Conservation (phyloP, 2,797 vertebrate species). For the Pogonophryne albipinna region DNA sequence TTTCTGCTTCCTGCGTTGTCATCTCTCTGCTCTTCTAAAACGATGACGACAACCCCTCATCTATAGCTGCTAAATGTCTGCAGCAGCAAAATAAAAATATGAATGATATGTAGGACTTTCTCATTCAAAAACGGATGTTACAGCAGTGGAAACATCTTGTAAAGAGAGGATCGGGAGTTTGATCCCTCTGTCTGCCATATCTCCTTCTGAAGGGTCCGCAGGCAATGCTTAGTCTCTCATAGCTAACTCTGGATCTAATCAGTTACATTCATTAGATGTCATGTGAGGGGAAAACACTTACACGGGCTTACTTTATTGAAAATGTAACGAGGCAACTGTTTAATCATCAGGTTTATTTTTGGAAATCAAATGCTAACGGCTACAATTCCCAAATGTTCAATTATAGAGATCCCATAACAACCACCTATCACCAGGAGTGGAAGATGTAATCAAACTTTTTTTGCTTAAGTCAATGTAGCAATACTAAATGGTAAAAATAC, state of each 20-base stretch:
- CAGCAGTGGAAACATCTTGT: background rate
- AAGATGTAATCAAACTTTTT: no score
- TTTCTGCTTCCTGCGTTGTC: conserved; percentile 60
- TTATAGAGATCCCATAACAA: no score
- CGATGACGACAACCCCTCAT: conserved; percentile 16
- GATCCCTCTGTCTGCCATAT: conserved; percentile 9
- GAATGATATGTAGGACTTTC: conserved; percentile 37
- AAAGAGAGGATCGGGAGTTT: background rate
- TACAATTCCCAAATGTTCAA: no score
- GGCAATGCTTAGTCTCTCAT: background rate
- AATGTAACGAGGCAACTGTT: background rate
- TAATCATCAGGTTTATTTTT: no score
- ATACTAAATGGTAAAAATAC: no score
- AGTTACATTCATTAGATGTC: conserved; percentile 3
- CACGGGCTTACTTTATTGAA: background rate
- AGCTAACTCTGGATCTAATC: background rate
- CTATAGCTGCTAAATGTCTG: conserved; percentile 16
- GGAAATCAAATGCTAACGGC: no score
- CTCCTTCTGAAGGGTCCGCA: background rate
- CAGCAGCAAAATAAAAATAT: conserved; percentile 7
- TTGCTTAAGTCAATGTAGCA: no score
- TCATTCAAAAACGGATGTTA: conserved; percentile 30
- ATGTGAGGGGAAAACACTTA: background rate
- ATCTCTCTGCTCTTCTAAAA: conserved; percentile 35
- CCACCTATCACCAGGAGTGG: no score